Base-by-base conservation (phyloP, 2,113 vertebrate species). In the Periophthalmodon schlosseri region DNA sequence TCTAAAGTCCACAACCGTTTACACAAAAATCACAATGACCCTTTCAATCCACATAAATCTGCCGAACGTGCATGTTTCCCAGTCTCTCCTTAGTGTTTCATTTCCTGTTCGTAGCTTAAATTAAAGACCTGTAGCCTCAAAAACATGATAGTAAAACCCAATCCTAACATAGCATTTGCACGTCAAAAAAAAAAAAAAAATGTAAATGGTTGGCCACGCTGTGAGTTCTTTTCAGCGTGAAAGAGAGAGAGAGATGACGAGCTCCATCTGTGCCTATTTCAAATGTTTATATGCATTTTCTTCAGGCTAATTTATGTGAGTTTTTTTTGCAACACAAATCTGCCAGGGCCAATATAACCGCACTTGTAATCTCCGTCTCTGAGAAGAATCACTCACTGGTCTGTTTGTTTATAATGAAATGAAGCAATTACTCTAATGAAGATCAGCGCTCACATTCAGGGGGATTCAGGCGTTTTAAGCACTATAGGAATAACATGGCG, bases 371-470 rank as follows among this genome's bases (percentile, higher is more conserved):
- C 84, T 83, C 69, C 72, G 71, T 72, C 81, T 81, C 86, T 69
- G 56, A 82, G 68, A 86, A 87, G 68, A 87, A 91, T 87, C 79
- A 87, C 82, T 86, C 81, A 86, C 79, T 68, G 80, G 73, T 69
- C 54, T 75, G 72, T 86, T 88, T 87, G 82, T 90, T 89, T 84
- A 81, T 77, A 84, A 88, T 88, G 75, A 84, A 86, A 87, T 83
- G 73, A 86, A 75, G 78, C 83, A 87, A 89, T 89, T 87, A 87
- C 70, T 68, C 86, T 85, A 83, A 89, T 87, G 87, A 86, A 86
- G 77, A 90, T 87, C 88, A 78, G 81, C 72, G 75, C 75, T 75
- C 80, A 81, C 65, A 47, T 44, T 44, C 72, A 63, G 23, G 15
- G 49, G 61, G 64, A 85, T 75, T 65, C 74, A 67, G 70, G 71